Evolutionary conservation across 2,888 invertebrate species (phyloP), one percentile per base, ranked within the genome.

Genomic region (Candidula unifasciata): DNA sequence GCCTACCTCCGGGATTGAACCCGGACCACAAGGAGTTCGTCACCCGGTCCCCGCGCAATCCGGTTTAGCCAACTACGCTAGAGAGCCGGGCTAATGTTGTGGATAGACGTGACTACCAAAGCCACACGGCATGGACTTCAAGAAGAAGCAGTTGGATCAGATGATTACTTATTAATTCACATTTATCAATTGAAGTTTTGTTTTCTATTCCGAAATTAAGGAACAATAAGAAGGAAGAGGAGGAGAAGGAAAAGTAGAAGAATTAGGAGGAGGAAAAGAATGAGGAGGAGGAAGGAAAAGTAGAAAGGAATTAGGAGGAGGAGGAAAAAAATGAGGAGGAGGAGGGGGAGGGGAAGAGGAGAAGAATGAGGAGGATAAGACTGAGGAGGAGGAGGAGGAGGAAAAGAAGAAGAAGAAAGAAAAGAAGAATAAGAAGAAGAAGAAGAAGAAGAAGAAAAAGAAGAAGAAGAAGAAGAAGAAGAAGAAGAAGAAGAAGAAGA

Each of bases 341-440:
- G 52, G 54, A 30, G 44, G 69, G 44, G 27, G 68, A 68, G 27
- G 52, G 54, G 35, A 52, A 77, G 68, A 21, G 30, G 30, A 37
- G 76, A n/a, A 27, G 64, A 60, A 27, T 64, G 77, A 44, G 13
- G 54, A 79, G 64, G 76, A 82, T 21, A 64, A 69, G 60, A 37
- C 35, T 33, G 74, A 64, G 74, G 27, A 74, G 52, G 44, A 71
- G 52, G 54, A 69, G 52, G 68, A 52, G 37, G 52, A 76, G 66
- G 27, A 13, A 37, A n/a, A 57, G 60, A 52, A 8, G 30, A 30
- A 27, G 44, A 3, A 66, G 52, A 66, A 18, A 52, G 30, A 30
- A 71, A 66, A n/a, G n/a, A n/a, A n/a, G n/a, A n/a, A n/a, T n/a
- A n/a, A n/a, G n/a, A n/a, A n/a, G n/a, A n/a, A n/a, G 37, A 35